phyloP scores from a whole-genome alignment of 2,113 vertebrate species.

The Esox niger region DNA sequence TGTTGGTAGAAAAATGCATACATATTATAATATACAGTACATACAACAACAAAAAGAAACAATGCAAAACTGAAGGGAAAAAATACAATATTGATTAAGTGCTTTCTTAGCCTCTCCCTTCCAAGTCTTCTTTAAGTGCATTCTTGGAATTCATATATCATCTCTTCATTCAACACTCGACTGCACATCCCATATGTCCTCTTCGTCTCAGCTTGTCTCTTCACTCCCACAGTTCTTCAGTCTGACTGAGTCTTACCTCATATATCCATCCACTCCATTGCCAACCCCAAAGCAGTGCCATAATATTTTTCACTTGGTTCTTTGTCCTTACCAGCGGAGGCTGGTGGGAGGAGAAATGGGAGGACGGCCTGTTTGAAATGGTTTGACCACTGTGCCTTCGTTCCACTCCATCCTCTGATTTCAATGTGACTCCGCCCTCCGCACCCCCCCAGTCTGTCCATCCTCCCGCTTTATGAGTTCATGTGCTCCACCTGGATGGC shows the following conservation, averaged over 20 bases:
- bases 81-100: slow-evolving; percentile 65
- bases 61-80: slow-evolving; percentile 61
- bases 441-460: not conserved
- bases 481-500: slow-evolving; percentile 80
- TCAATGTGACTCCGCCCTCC: not conserved
- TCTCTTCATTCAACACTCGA: slow-evolving; percentile 31
- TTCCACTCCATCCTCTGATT: not conserved
- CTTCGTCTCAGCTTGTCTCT: not conserved
- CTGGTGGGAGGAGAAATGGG: too few relatives aligned
- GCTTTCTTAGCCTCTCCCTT: slow-evolving; percentile 40
- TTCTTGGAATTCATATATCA: slow-evolving; percentile 11
- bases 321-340: not conserved
- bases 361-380: too few relatives aligned
- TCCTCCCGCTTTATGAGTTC: slow-evolving; percentile 65
- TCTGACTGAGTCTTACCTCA: not conserved
- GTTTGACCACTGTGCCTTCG: too few relatives aligned
- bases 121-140: slow-evolving; percentile 46
- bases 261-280: slow-evolving; percentile 8
- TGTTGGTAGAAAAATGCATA: slow-evolving; percentile 77
- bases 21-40: slow-evolving; percentile 67
- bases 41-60: slow-evolving; percentile 52
- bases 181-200: slow-evolving; percentile 12
- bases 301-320: not conserved
- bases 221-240: slow-evolving; percentile 6
- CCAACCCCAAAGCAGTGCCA: slow-evolving; percentile 32